Conservation (phyloP, 1,140 invertebrate genomes). For the Aphelenchoides besseyi region DNA sequence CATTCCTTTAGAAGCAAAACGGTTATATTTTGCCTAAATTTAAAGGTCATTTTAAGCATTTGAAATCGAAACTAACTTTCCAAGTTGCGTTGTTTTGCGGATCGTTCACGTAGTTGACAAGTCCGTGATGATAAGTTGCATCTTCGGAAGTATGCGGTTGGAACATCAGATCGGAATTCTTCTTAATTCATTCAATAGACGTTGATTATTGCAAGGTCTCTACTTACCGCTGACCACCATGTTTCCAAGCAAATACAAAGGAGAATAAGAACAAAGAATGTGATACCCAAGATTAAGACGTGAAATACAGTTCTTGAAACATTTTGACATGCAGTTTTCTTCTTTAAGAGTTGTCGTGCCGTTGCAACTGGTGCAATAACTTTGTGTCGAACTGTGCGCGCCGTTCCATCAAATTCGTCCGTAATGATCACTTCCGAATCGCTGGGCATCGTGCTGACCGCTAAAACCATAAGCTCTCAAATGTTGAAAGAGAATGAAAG, state of each 20-base stretch:
- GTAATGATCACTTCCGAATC: slow-evolving; percentile 36
- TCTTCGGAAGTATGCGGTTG: slow-evolving; percentile 28
- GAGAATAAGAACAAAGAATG: slow-evolving; percentile 31
- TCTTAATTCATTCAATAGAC: not conserved
- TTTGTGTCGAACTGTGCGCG: slow-evolving; percentile 28
- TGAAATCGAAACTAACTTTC: slow-evolving; percentile 28
- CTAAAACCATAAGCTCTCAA: not conserved
- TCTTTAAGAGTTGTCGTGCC: slow-evolving; percentile 21
- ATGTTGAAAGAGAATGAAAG: not conserved
- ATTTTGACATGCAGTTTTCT: slow-evolving; percentile 21
- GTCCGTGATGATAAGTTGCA: slow-evolving; percentile 24
- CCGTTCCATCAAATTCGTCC: slow-evolving; percentile 24
- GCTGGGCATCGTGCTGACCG: slow-evolving; percentile 28
- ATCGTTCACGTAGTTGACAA: slow-evolving; percentile 34
- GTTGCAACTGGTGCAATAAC: slow-evolving; percentile 17
- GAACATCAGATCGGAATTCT: not conserved
- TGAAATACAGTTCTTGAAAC: slow-evolving; percentile 17
- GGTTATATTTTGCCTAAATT: slow-evolving; percentile 40
- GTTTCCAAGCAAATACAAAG: slow-evolving; percentile 36
- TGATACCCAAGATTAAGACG: slow-evolving; percentile 26
- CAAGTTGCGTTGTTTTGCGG: slow-evolving; percentile 31
- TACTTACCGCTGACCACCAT: slow-evolving; percentile 32
- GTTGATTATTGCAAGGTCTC: not conserved
- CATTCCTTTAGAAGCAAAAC: slow-evolving; percentile 37
- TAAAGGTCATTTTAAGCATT: slow-evolving; percentile 14